phyloP scores from a whole-genome alignment of 2,113 vertebrate species.

The Xenus cinereus region DNA sequence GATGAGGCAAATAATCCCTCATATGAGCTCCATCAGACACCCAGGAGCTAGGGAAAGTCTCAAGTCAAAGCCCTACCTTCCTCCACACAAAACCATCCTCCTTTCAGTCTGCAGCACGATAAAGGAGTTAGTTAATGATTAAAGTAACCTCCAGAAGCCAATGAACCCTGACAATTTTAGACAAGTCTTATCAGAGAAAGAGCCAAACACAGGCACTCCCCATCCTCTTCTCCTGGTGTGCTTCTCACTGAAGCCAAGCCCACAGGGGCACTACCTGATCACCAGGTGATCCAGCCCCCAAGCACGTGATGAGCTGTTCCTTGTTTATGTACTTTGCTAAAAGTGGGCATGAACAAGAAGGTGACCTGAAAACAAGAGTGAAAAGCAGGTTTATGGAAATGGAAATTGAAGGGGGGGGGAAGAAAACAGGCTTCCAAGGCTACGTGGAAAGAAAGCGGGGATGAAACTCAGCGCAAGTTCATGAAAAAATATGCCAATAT shows the following conservation, averaged over 20 bases:
- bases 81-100: background rate
- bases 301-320: background rate
- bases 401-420: background rate
- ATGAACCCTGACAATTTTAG: background rate
- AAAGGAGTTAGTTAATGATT: conserved; percentile 37
- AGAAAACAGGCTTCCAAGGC: background rate
- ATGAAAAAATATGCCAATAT: background rate
- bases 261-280: background rate
- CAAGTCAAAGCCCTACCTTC: background rate
- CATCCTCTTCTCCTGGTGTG: background rate
- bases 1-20: background rate
- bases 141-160: background rate
- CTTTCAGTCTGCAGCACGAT: background rate
- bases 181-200: background rate
- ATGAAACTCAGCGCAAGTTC: background rate
- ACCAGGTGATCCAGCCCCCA: background rate
- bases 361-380: background rate
- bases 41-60: background rate
- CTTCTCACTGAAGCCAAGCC: background rate
- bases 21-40: background rate
- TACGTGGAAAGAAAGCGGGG: background rate
- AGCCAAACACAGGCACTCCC: background rate
- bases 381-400: background rate
- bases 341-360: background rate
- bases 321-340: background rate